Evolutionary conservation across 2,888 invertebrate genomes (phyloP), one percentile per base, ranked within the genome.

Genomic region (Luperina nickerlii): DNA sequence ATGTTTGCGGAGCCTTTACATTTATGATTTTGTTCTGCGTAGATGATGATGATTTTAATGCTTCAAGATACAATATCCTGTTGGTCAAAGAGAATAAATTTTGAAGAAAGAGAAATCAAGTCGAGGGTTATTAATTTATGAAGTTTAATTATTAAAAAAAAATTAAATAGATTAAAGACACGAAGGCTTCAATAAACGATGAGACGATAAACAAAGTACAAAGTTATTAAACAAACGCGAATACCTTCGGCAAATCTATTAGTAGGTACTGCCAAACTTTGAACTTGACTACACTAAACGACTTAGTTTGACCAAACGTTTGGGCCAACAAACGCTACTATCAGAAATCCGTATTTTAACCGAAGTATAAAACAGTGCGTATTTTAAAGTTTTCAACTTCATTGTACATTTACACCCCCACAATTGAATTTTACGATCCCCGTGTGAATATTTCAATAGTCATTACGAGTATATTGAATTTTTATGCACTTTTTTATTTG

Each of bases 381-480:
- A 91, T 90, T 90, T 92, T 91, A 90, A 90, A 87, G 87, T 88
- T 86, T 88, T 88, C 89, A 84, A 89, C 90, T 90, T 90, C 90
- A 84, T 84, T 86, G 86, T 87, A 90, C 91, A 90, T 91, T 92
- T 90, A 93, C 92, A 92, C 93, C 92, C 92, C 91, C 92, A 92
- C 93, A 85, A 88, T 86, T 88, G 90, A 89, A 90, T 91, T 94
- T 94, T 94, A 94, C 92, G 94, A 94, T 86, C 77, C 81, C 76
- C 77, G 74, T 74, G 85, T 88, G 88, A 89, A 91, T 92, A 91
- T 90, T 88, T 90, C 88, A 88, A 89, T 85, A 88, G 88, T 86
- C 84, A 86, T 88, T 88, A 89, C 84, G 76, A 78, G 74, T 87
- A 84, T 86, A 90, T 90, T 88, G 85, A 90, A 87, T 89, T 90